Base-by-base conservation (phyloP, 2,888 invertebrate genomes). In the Eilema depressum region DNA sequence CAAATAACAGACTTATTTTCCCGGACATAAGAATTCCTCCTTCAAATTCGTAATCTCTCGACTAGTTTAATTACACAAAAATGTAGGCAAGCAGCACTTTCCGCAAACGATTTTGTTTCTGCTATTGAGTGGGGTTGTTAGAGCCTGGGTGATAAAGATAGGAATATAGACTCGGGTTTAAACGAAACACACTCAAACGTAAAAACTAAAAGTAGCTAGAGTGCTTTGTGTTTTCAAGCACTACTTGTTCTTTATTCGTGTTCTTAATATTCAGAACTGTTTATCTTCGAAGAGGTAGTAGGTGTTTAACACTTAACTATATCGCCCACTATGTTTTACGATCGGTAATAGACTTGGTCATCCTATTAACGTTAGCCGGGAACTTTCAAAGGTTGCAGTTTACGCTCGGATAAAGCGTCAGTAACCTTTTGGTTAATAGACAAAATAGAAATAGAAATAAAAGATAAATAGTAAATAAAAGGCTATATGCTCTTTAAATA, bases 171-270 rank as follows among this genome's bases (percentile, higher is more conserved):
- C 20, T 10, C n/a, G 53, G 53, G 53, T 53, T 20, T 53, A 53
- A 53, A 20, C n/a, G 53, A 53, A 53, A 20, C 53, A 53, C n/a
- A 53, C 53, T 53, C 2, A n/a, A n/a, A 53, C n/a, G 8, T 53
- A 53, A n/a, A 53, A n/a, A 53, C 47, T 47, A 47, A 20, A 47
- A 20, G n/a, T 53, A 53, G 53, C n/a, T 53, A 53, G n/a, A 53
- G 53, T 53, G 53, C 53, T 53, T 53, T n/a, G n/a, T 53, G 20
- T n/a, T 53, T 53, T 53, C 53, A 53, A 53, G 53, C n/a, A 53
- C 53, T 20, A 53, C 53, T 10, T n/a, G 0, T 53, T 53, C 53
- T n/a, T 53, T 53, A 10, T n/a, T n/a, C 53, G 10, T 53, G n/a
- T 53, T n/a, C n/a, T 53, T n/a, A n/a, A 20, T 20, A 17, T 41